Conservation (phyloP, 30 jellyfish, hydroid and myxozoan species). For the Mastigias papua region DNA sequence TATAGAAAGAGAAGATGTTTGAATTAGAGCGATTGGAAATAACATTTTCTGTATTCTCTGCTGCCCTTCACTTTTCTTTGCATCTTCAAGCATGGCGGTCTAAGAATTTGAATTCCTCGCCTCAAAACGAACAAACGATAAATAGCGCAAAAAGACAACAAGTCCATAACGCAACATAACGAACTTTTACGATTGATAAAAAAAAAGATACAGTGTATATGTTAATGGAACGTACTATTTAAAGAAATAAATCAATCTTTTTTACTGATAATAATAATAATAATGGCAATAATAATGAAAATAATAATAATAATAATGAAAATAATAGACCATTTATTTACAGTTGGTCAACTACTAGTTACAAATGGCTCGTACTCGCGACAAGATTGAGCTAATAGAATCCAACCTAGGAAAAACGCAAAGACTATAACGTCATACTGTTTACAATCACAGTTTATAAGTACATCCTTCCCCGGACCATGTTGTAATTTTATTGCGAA, state of each 20-base stretch:
- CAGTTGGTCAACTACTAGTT: no score
- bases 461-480: no score
- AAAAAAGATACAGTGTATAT: not conserved
- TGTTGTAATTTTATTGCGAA: not conserved
- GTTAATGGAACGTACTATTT: not conserved
- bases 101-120: not conserved
- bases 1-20: not conserved
- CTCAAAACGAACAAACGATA: not conserved
- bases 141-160: not conserved
- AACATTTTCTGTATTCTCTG: not conserved
- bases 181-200: not conserved
- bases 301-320: no score
- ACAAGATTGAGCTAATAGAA: no score
- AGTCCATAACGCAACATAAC: not conserved
- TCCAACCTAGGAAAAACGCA: no score
- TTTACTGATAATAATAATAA: no score
- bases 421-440: no score
- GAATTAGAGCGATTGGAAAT: not conserved
- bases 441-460: no score
- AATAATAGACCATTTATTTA: no score
- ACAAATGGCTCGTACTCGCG: no score
- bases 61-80: not conserved
- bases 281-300: no score
- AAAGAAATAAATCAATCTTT: not conserved
- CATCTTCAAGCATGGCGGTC: not conserved